Conservation (phyloP, 92 coral and sea anemone genomes). For the Meandrina meandrites region DNA sequence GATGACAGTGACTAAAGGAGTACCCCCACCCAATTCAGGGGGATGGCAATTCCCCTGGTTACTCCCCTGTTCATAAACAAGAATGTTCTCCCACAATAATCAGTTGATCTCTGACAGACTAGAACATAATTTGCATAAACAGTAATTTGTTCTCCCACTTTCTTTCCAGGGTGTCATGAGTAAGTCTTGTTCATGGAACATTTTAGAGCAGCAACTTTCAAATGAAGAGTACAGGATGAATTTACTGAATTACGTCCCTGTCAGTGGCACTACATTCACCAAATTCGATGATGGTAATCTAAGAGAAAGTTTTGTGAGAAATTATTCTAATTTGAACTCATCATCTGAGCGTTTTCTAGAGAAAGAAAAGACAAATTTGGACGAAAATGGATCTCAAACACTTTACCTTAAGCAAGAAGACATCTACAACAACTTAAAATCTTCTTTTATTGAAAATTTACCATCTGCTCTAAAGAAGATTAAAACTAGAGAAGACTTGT, state of each 20-base stretch:
- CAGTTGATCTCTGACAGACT: too few species aligned
- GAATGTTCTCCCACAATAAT: too few species aligned
- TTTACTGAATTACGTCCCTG: constrained; percentile 51
- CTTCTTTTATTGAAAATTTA: constrained; percentile 59
- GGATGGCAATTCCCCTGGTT: too few species aligned
- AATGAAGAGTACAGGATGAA: constrained; percentile 68
- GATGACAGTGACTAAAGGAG: too few species aligned
- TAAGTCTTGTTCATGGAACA: constrained; percentile 83
- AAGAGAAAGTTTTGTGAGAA: neutral
- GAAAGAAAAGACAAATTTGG: neutral
- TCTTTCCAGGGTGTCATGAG: constrained; percentile 88
- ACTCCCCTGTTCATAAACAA: too few species aligned
- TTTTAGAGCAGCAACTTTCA: constrained; percentile 76
- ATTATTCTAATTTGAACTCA: neutral
- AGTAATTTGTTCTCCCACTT: too few species aligned
- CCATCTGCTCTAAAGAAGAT: constrained; percentile 57
- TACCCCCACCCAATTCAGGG: too few species aligned
- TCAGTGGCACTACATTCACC: constrained; percentile 21
- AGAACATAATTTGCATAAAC: too few species aligned
- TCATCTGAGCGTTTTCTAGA: constrained; percentile 1
- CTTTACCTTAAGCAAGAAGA: constrained; percentile 71
- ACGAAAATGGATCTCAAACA: constrained; percentile 52
- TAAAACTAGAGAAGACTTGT: neutral
- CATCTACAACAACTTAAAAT: constrained; percentile 56
- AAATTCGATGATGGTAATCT: constrained; percentile 3